Evolutionary conservation across 2,888 invertebrate genomes (phyloP).

Genomic region (Ophion obscuratus): DNA sequence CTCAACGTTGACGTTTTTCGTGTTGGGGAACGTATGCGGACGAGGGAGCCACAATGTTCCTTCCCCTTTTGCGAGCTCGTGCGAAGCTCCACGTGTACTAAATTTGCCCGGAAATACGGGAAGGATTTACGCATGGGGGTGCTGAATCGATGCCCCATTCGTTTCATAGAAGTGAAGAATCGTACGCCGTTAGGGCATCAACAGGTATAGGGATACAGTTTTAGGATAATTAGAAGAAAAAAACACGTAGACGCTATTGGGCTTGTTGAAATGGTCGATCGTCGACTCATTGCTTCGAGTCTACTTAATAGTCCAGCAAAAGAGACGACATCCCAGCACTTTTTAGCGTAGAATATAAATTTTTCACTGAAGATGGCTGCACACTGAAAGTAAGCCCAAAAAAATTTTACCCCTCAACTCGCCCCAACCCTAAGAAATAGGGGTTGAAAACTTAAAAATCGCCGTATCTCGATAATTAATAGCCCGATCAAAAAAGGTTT

Average conservation of each 20-base stretch:
- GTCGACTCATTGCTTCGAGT: neutral
- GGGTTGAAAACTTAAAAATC: too few relatives aligned
- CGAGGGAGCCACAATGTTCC: neutral
- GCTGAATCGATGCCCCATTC: neutral
- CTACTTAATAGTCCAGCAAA: too few relatives aligned
- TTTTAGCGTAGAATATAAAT: too few relatives aligned
- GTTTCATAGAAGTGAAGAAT: slow-evolving; percentile 11
- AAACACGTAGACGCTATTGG: slow-evolving; percentile 6
- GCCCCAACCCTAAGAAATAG: too few relatives aligned
- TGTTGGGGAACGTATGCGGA: neutral
- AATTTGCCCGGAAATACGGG: slow-evolving; percentile 9
- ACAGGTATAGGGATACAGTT: slow-evolving; percentile 26
- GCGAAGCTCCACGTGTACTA: neutral
- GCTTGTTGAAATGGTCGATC: slow-evolving; percentile 23
- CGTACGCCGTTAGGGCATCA: slow-evolving; percentile 23
- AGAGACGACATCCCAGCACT: too few relatives aligned
- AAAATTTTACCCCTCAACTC: too few relatives aligned
- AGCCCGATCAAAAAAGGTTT: too few relatives aligned
- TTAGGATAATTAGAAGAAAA: neutral
- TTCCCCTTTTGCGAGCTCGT: neutral
- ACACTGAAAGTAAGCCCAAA: too few relatives aligned
- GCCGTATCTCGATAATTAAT: too few relatives aligned
- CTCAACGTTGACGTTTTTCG: neutral
- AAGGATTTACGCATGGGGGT: slow-evolving; percentile 12
- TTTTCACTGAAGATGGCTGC: too few relatives aligned